Conservation (phyloP, 2,113 vertebrate genomes). For the Gallinago media region DNA sequence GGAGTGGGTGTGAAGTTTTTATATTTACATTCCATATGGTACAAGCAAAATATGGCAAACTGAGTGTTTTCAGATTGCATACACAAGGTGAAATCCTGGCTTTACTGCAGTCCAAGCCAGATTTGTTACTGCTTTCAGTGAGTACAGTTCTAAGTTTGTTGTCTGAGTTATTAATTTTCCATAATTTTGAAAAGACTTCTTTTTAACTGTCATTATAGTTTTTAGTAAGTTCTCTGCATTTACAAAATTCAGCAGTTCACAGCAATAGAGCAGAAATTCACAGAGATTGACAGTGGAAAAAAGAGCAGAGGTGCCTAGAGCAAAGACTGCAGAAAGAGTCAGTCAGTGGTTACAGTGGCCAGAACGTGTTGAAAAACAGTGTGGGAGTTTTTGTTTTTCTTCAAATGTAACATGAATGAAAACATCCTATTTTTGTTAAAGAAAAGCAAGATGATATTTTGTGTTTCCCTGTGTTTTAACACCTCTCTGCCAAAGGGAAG, state of each 20-base stretch:
- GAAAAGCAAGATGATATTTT: neutral
- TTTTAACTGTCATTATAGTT: neutral
- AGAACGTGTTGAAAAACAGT: neutral
- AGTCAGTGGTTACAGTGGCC: neutral
- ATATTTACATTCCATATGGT: conserved; percentile 3
- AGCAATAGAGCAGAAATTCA: neutral
- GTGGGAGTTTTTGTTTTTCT: neutral
- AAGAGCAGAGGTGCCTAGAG: neutral
- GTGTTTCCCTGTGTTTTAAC: neutral
- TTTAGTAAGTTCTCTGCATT: neutral
- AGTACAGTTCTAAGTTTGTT: neutral
- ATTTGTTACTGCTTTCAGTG: accelerated
- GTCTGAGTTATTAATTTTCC: neutral
- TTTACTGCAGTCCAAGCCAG: neutral
- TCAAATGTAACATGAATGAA: neutral
- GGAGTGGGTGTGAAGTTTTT: neutral
- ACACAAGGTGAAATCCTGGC: neutral
- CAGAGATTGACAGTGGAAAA: neutral
- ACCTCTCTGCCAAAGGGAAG: neutral
- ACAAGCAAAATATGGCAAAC: neutral
- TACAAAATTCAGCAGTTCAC: neutral
- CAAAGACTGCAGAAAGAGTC: neutral
- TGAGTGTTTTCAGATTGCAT: neutral
- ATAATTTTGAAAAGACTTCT: neutral
- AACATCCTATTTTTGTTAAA: neutral